These are phyloP conservation scores for Patiria pectinifera DNA, from an alignment of 53 echinoderm and acorn worm genomes.

Conservation along the genomic window DNA sequence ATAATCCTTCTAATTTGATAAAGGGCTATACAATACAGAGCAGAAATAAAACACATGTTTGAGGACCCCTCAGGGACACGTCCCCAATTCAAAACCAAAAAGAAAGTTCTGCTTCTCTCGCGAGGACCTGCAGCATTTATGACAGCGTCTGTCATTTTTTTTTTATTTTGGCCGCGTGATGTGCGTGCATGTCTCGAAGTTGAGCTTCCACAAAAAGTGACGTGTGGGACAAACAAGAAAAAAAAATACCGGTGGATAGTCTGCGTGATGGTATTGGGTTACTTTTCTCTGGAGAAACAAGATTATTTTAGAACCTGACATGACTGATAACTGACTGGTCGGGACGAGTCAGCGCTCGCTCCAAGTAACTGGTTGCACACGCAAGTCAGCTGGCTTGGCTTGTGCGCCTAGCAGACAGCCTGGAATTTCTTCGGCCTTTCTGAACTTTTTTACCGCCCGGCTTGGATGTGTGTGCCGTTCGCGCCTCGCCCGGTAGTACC, in stretches of 20 bases:
- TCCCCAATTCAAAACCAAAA: constrained; percentile 12
- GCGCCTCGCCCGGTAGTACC: neutral
- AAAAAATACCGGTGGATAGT: constrained; percentile 30
- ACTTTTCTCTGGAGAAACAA: constrained; percentile 59
- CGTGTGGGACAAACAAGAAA: neutral
- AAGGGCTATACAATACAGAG: neutral
- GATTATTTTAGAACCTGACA: constrained; percentile 61
- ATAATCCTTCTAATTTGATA: neutral
- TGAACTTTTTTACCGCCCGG: constrained; percentile 15
- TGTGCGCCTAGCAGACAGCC: neutral
- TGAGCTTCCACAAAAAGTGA: neutral
- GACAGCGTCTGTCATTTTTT: neutral
- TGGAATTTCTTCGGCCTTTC: neutral
- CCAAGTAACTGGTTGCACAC: neutral
- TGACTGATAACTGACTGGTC: constrained; percentile 52
- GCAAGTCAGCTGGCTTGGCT: constrained; percentile 6
- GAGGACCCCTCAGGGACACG: constrained; percentile 16
- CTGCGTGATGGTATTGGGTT: constrained; percentile 26
- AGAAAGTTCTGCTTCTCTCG: constrained; percentile 21
- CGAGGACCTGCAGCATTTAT: neutral
- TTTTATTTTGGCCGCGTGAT: neutral
- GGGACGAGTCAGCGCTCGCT: constrained; percentile 21
- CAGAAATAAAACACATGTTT: constrained; percentile 29
- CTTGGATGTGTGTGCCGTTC: constrained; percentile 30
- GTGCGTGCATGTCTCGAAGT: neutral